Base-by-base conservation (phyloP, 2,113 vertebrate genomes). In the Uria lomvia region DNA sequence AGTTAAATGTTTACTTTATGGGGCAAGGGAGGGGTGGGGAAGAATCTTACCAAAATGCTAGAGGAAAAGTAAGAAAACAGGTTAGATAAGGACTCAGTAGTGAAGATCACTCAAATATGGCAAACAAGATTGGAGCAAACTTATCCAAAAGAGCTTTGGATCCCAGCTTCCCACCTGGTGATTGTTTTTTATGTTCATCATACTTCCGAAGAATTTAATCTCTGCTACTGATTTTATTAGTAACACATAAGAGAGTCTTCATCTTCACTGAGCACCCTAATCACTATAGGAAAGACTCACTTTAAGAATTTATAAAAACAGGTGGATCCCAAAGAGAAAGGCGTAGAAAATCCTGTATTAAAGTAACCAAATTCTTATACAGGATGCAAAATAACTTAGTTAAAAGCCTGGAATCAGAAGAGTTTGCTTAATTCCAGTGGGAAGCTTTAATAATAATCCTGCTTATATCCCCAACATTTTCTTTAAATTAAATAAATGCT, bases 1-100 rank as follows among this genome's bases (percentile, higher is more conserved):
- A 73, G 19, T 36, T 56, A 91, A 94, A 27, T 36, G 5, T 27
- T 91, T 66, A 62, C 2, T 7, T 88, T 60, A 34, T 0, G 1
- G 12, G 2, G 3, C 2, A 43, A 53, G 2, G 2, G 2, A 6
- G 12, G 0, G 0, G 1, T 2, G 2, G 6, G 5, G 4, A 75
- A 22, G 45, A 86, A 52, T 52, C 19, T 50, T 59, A 23, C 8
- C 38, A 62, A 81, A 84, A 66, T 26, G 4, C 1, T 56, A 52
- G 24, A 68, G 21, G 24, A 52, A 45, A 82, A 86, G 18, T 15
- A 53, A 67, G 40, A 45, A 55, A 43, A 21, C 11, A 34, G 30
- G 5, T 47, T 58, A 86, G 12, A 13, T 71, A 65, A 70, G 14
- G 50, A 81, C 29, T 66, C 43, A 34, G 17, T 36, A 32, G 36